These are phyloP conservation scores for Synanthedon myopaeformis DNA, from an alignment of 2,888 invertebrate species.

Conservation along the genomic window DNA sequence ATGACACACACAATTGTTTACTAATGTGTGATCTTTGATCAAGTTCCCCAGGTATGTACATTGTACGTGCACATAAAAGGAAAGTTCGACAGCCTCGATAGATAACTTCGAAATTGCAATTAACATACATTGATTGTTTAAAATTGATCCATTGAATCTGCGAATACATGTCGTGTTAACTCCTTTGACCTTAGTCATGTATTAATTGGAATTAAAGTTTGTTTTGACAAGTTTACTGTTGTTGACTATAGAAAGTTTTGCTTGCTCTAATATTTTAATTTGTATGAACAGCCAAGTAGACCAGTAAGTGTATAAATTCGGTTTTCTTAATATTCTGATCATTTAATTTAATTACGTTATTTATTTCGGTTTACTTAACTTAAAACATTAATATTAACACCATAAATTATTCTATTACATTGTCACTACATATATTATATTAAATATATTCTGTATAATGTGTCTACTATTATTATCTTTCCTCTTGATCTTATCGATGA, in stretches of 20 bases:
- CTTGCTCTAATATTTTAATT: too few species aligned
- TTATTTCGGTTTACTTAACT: too few species aligned
- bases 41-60: background rate
- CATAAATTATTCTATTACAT: too few species aligned
- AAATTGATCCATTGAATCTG: slow-evolving; percentile 28
- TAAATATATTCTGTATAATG: too few species aligned
- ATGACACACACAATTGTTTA: background rate
- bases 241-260: background rate
- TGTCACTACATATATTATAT: too few species aligned
- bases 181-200: slow-evolving; percentile 24
- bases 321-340: too few species aligned
- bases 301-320: too few species aligned
- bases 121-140: slow-evolving; percentile 46
- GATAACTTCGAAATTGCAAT: slow-evolving; percentile 40
- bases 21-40: background rate
- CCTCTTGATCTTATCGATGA: too few species aligned
- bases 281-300: too few species aligned
- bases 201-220: slow-evolving; percentile 1
- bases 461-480: too few species aligned
- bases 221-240: background rate
- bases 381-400: too few species aligned
- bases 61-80: slow-evolving; percentile 25
- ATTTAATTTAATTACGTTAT: too few species aligned
- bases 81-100: slow-evolving; percentile 41
- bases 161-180: slow-evolving; percentile 14